Evolutionary conservation across 2,888 invertebrate genomes (phyloP).

Genomic region (Chrysopilus asiliformis): DNA sequence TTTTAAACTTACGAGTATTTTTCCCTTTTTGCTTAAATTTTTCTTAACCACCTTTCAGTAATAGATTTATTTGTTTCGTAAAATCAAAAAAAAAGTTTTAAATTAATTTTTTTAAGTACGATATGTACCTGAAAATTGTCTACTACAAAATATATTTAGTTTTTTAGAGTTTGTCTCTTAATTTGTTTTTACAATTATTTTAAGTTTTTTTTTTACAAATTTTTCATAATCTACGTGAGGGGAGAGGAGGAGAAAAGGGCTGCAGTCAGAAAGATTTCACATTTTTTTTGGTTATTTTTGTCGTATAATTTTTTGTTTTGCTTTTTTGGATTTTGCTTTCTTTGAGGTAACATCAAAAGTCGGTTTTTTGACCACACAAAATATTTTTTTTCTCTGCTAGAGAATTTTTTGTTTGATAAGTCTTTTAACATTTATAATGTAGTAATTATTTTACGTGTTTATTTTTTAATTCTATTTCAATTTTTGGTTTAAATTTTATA

Average conservation of each 20-base stretch:
- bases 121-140: constrained; percentile 6
- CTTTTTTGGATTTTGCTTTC: no score
- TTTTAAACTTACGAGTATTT: background rate
- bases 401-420: no score
- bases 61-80: no score
- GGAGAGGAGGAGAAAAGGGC: background rate
- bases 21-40: background rate
- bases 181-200: background rate
- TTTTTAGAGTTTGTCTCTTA: background rate
- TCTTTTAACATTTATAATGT: no score
- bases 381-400: no score
- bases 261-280: background rate
- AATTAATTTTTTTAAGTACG: constrained; percentile 4
- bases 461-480: no score
- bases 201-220: background rate
- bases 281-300: background rate
- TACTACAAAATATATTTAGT: constrained; percentile 3
- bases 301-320: background rate
- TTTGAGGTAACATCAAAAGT: no score
- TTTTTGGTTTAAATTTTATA: no score
- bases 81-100: no score
- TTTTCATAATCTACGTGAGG: background rate
- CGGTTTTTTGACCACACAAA: no score
- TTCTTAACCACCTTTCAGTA: no score
- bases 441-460: no score